Evolutionary conservation across 2,113 vertebrate genomes (phyloP).

Genomic region (Apteryx owenii): DNA sequence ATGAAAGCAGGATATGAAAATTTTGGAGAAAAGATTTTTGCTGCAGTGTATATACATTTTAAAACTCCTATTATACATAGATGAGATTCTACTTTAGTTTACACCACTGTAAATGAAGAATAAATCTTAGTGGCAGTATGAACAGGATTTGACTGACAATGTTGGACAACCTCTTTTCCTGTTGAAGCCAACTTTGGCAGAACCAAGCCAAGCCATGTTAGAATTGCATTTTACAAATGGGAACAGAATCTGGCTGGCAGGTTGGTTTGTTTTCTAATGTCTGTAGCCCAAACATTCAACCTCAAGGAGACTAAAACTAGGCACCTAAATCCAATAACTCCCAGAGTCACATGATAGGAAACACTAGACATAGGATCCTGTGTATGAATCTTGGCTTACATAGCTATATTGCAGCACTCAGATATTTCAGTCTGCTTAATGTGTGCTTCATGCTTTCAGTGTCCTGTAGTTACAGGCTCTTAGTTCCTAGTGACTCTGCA

Average conservation of each 20-base stretch:
- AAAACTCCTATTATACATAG: not conserved
- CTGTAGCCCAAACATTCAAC: not conserved
- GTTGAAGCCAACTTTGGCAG: not conserved
- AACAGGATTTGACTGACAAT: not conserved
- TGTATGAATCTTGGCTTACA: not conserved
- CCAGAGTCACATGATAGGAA: not conserved
- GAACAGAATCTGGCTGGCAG: not conserved
- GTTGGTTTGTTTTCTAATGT: not conserved
- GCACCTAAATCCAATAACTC: not conserved
- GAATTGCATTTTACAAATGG: not conserved
- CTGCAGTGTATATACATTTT: not conserved
- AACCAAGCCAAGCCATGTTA: constrained; percentile 10
- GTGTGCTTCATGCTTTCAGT: not conserved
- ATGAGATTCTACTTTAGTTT: not conserved
- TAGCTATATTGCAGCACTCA: not conserved
- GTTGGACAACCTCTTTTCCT: not conserved
- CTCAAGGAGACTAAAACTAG: not conserved
- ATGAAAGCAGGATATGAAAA: not conserved
- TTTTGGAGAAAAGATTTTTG: not conserved
- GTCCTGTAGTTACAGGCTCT: not conserved
- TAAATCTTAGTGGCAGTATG: not conserved
- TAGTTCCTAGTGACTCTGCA: not conserved
- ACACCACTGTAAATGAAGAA: not conserved
- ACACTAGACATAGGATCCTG: not conserved
- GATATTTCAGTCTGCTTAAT: not conserved